Base-by-base conservation (phyloP, 2,888 invertebrate species). In the Drosophila longiperda region DNA sequence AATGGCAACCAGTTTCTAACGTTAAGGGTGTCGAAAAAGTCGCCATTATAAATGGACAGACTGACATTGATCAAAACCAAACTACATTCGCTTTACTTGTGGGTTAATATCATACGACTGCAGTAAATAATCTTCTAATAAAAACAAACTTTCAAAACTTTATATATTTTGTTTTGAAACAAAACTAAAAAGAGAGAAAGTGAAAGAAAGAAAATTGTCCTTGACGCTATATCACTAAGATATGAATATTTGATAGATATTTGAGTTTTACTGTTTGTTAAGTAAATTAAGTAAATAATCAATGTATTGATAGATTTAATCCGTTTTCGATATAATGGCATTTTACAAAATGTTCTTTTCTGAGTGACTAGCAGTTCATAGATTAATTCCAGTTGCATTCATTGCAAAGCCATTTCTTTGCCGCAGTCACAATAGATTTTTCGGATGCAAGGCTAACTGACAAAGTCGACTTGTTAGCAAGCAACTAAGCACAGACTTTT, bases 391-490 rank as follows among this genome's bases (percentile, higher is more conserved):
- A 82, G 80, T 65, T 69, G 79, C 79, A 82, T 82, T 78, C 71
- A 54, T 69, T 66, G 72, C 73, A 40, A 50, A 64, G 48, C 33
- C 53, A 49, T 70, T 70, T 72, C 69, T 71, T 69, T 75, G 64
- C 48, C 66, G 65, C 67, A 84, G 72, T 68, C 65, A 66, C 55
- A 86, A 71, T 60, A 63, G 50, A 57, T 65, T 70, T 64, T 58
- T 66, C 58, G 72, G 55, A 75, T 76, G 78, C 78, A 66, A 68
- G 49, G 20, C 61, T 50, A 71, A 54, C 59, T 66, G 66, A 71
- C 83, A 70, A 74, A 83, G 55, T 70, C 69, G 74, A 87, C 84
- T 81, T 86, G 89, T 87, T 89, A 83, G 89, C 26, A 60, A 59
- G 75, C 69, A 67, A 20, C 73, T 55, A 49, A 54, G 57, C 52